Evolutionary conservation across 2,797 vertebrate genomes (phyloP).

Genomic region (Acanthornis magna): DNA sequence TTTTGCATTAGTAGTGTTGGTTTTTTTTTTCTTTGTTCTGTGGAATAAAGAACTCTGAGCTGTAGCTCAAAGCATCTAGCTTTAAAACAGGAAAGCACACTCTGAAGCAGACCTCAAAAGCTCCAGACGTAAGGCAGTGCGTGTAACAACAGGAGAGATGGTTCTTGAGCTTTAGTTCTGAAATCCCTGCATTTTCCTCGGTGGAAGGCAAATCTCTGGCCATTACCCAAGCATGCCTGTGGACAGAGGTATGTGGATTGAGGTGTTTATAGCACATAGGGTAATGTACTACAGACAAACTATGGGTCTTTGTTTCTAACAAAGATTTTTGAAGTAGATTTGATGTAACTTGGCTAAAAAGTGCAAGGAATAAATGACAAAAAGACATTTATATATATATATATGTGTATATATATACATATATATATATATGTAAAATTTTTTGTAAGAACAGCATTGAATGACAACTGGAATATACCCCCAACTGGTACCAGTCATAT

Average conservation of each 20-base stretch:
- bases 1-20: not conserved
- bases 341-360: not conserved
- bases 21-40: not conserved
- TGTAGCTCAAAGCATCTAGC: not conserved
- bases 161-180: not conserved
- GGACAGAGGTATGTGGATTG: not conserved
- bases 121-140: not conserved
- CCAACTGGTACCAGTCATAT: not conserved
- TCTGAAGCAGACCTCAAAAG: not conserved
- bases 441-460: not conserved
- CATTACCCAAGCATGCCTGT: not conserved
- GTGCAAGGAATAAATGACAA: not conserved
- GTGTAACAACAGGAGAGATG: not conserved
- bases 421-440: no score
- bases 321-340: not conserved
- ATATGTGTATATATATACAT: no score
- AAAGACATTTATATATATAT: rapidly evolving
- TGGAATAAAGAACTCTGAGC: not conserved
- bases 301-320: not conserved
- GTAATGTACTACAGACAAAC: not conserved
- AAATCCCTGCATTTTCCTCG: not conserved
- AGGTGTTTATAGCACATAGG: not conserved
- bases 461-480: not conserved
- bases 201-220: not conserved
- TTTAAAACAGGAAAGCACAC: not conserved